These are phyloP conservation scores for Chalcis sispes DNA, from an alignment of 2,888 invertebrate species.

Conservation along the genomic window DNA sequence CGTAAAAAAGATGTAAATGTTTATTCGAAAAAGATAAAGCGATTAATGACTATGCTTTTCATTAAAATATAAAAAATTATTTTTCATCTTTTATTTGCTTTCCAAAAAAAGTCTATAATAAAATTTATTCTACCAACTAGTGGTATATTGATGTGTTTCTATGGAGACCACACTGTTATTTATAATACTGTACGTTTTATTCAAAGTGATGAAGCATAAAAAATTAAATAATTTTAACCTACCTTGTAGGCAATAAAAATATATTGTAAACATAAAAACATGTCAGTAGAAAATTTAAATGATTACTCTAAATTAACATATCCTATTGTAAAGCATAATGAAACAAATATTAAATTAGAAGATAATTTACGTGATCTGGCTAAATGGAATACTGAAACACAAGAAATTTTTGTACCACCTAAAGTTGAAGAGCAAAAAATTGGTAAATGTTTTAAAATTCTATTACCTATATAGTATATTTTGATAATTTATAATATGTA, in stretches of 20 bases:
- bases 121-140: constrained; percentile 37
- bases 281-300: constrained; percentile 52
- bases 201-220: constrained; percentile 36
- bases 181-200: constrained; percentile 38
- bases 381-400: constrained; percentile 56
- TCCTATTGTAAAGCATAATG: constrained; percentile 49
- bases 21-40: constrained; percentile 53
- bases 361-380: constrained; percentile 20
- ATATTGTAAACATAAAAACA: constrained; percentile 46
- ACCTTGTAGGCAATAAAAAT: constrained; percentile 38
- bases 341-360: constrained; percentile 46
- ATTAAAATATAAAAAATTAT: constrained; percentile 48
- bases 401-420: constrained; percentile 51
- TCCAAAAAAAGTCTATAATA: constrained; percentile 47
- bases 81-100: constrained; percentile 51
- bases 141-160: constrained; percentile 45
- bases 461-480: constrained; percentile 51
- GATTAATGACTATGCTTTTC: constrained; percentile 53
- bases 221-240: constrained; percentile 44
- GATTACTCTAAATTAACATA: constrained; percentile 53
- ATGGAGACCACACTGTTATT: constrained; percentile 55
- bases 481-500: constrained; percentile 41
- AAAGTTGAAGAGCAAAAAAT: constrained; percentile 53
- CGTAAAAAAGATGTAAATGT: constrained; percentile 55
- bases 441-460: constrained; percentile 54